Evolutionary conservation across 1,140 invertebrate species (phyloP).

Genomic region (Euwallacea fornicatus): DNA sequence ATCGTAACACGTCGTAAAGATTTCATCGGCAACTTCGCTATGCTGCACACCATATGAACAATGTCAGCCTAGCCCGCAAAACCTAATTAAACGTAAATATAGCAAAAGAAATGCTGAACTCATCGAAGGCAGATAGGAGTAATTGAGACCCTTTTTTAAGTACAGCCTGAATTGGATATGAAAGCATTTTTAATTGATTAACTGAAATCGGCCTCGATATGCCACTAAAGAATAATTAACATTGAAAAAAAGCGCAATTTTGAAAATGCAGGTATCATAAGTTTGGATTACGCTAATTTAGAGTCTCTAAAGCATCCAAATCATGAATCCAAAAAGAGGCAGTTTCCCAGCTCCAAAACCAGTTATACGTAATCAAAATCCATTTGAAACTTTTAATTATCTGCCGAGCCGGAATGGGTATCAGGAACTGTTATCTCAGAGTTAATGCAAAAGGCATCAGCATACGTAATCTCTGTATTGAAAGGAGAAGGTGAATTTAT

Average conservation of each 20-base stretch:
- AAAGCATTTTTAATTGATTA: background rate
- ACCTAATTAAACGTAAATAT: too few relatives aligned
- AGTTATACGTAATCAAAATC: background rate
- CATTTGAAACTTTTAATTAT: constrained; percentile 6
- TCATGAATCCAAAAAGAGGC: background rate
- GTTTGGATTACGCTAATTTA: background rate
- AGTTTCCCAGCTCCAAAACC: background rate
- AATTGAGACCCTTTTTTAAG: background rate
- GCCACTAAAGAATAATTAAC: background rate
- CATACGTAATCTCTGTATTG: constrained; percentile 11
- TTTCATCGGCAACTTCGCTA: too few relatives aligned
- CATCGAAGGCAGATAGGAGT: background rate
- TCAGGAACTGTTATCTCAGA: background rate
- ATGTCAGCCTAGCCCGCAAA: too few relatives aligned
- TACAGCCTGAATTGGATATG: too few relatives aligned
- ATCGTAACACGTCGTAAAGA: too few relatives aligned
- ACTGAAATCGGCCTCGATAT: constrained; percentile 1
- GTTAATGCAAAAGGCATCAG: constrained; percentile 1
- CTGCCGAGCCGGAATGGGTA: background rate
- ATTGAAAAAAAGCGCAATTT: background rate
- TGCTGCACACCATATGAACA: too few relatives aligned
- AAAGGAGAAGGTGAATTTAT: constrained; percentile 12
- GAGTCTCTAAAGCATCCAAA: background rate
- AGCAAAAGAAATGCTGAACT: too few relatives aligned
- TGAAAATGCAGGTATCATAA: background rate